Evolutionary conservation across 1,140 invertebrate genomes (phyloP), one percentile per base, ranked within the genome.

Genomic region (Ceratina calcarata): DNA sequence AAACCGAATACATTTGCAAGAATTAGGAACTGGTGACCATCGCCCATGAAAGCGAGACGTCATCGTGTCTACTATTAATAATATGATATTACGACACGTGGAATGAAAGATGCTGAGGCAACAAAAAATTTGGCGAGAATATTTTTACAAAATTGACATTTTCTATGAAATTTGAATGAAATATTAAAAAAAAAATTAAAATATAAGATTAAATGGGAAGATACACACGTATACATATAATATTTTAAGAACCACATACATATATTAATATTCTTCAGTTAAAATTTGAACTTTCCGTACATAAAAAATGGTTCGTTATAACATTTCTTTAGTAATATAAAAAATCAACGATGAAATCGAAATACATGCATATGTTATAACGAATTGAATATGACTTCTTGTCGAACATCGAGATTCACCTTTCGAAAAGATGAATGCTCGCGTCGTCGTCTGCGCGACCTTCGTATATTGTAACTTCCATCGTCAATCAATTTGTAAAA

Each of bases 1-100:
- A 8, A 20, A 55, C 57, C 64, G 68, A 72, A 78, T 78, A 78
- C 55, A 78, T 78, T 78, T 78, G 60, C 76, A 72, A 78, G 51
- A 78, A 64, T 78, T 72, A 72, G 37, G 37, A 37, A 57, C 4
- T 27, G 55, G 10, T 24, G 22, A 24, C 22, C 61, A 22, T 61
- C 37, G 57, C 24, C 37, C 27, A 1, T 16, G 18, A 53, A 70
- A 57, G 32, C 49, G 22, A 2, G n/a, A 62, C 71, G 49, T 27
- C 58, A 51, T n/a, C 27, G 32, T 4, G n/a, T 2, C 16, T n/a
- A 12, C 53, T 32, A 57, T 24, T 16, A 27, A n/a, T 68, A 49
- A 49, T 32, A 16, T 13, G 20, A 15, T 8, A 18, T 74, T 55
- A 4, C 57, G 16, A 60, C 57, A 74, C 18, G 13, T 13, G 22